phyloP scores from a whole-genome alignment of 2,888 invertebrate genomes.

The Ephialtes manifestator region DNA sequence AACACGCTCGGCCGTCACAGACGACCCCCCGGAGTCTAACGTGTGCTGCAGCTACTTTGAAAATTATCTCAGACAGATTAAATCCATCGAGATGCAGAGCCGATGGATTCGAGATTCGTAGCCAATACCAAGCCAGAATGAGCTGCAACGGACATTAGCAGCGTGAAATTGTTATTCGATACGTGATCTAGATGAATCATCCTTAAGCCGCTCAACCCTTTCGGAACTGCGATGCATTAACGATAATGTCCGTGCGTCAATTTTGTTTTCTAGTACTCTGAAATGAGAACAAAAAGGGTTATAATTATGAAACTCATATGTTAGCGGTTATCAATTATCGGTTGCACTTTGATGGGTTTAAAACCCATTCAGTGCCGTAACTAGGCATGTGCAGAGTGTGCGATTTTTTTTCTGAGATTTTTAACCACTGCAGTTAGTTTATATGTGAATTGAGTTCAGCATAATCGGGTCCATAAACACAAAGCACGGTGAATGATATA shows the following conservation, averaged over 20 bases:
- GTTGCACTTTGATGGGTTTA: too few species aligned
- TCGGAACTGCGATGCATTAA: background rate
- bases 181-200: background rate
- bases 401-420: too few species aligned
- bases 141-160: background rate
- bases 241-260: background rate
- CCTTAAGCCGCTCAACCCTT: background rate
- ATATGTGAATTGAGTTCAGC: too few species aligned
- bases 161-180: conserved; percentile 11
- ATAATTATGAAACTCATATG: too few species aligned
- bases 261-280: too few species aligned
- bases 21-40: conserved; percentile 33
- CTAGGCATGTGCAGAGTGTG: too few species aligned
- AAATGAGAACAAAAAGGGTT: too few species aligned
- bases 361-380: too few species aligned
- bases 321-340: too few species aligned
- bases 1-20: conserved; percentile 31
- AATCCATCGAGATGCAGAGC: conserved; percentile 12
- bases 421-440: too few species aligned
- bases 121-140: background rate
- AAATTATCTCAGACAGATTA: conserved; percentile 37
- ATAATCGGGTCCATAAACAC: too few species aligned
- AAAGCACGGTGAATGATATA: too few species aligned
- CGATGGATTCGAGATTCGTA: conserved; percentile 2
- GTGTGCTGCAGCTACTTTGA: conserved; percentile 23